Conservation (phyloP, 2,797 vertebrate genomes). For the Hozukius guyotensis region DNA sequence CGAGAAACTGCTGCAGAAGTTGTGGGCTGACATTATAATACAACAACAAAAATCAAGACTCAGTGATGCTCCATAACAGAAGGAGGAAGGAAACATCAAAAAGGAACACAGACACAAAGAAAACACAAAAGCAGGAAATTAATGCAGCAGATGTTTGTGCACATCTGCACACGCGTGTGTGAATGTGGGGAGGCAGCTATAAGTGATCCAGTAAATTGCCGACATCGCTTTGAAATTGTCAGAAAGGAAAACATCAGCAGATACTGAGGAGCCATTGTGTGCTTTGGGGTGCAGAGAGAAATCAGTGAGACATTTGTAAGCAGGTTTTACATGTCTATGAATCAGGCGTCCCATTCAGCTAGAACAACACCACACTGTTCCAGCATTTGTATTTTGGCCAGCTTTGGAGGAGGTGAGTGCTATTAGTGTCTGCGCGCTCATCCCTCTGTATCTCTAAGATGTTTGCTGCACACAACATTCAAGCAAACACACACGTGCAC, state of each 20-base stretch:
- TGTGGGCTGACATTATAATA: slow-evolving; percentile 17
- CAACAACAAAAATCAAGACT: slow-evolving; percentile 13
- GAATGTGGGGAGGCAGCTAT: slow-evolving; percentile 15
- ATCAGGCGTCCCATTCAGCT: slow-evolving; percentile 44
- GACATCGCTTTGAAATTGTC: slow-evolving; percentile 23
- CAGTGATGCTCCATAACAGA: slow-evolving; percentile 8
- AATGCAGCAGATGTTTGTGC: slow-evolving; percentile 31
- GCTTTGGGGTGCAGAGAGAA: slow-evolving; percentile 9
- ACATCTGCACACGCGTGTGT: background rate
- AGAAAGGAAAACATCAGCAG: slow-evolving; percentile 21
- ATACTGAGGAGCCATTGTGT: background rate
- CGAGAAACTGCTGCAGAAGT: slow-evolving; percentile 11
- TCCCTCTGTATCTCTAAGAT: slow-evolving; percentile 58
- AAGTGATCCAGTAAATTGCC: slow-evolving; percentile 29
- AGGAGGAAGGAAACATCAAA: slow-evolving; percentile 17
- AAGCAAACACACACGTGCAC: slow-evolving; percentile 46
- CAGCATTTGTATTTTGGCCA: slow-evolving; percentile 64
- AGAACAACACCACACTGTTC: slow-evolving; percentile 35
- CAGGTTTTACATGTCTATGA: slow-evolving; percentile 29
- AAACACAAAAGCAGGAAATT: slow-evolving; percentile 34
- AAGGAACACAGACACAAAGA: slow-evolving; percentile 5
- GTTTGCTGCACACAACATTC: slow-evolving; percentile 56
- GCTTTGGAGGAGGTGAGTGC: slow-evolving; percentile 64
- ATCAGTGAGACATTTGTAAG: slow-evolving; percentile 9
- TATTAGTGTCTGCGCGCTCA: slow-evolving; percentile 59